phyloP scores from a whole-genome alignment of 2,113 vertebrate species.

The Hemicordylus capensis region DNA sequence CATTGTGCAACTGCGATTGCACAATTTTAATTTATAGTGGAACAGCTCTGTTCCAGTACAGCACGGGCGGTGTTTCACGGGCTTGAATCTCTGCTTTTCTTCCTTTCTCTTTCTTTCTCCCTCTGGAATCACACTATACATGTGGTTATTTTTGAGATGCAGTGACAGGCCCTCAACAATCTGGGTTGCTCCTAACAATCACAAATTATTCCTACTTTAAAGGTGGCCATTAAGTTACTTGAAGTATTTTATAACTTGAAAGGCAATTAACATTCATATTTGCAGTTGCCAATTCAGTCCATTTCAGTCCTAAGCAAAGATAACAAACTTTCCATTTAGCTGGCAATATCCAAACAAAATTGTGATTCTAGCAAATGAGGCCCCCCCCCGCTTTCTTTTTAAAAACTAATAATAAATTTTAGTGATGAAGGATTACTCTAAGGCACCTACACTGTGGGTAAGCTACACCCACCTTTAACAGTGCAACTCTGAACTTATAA shows the following conservation, averaged over 20 bases:
- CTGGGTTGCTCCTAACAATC: neutral
- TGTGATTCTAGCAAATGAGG: conserved; percentile 22
- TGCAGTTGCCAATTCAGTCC: neutral
- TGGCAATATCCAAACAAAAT: conserved; percentile 11
- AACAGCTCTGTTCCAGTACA: too few species aligned
- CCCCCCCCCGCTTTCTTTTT: too few species aligned
- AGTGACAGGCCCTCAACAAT: neutral
- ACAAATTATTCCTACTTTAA: neutral
- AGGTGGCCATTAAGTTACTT: neutral
- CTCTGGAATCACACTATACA: neutral
- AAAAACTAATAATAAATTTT: conserved; percentile 19
- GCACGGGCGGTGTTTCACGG: too few species aligned
- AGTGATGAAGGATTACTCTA: conserved; percentile 20
- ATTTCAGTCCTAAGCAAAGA: neutral
- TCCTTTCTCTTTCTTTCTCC: neutral
- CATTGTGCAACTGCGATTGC: too few species aligned
- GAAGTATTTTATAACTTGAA: neutral
- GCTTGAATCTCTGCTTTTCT: neutral
- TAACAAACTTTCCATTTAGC: neutral
- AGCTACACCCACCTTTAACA: conserved; percentile 16
- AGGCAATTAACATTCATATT: neutral
- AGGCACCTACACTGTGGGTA: conserved; percentile 20
- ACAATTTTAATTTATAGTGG: too few species aligned
- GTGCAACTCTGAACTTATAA: neutral
- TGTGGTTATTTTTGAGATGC: neutral